These are phyloP conservation scores for Acrocyrtus sp. DNA, from an alignment of 2,888 invertebrate species.

Conservation along the genomic window DNA sequence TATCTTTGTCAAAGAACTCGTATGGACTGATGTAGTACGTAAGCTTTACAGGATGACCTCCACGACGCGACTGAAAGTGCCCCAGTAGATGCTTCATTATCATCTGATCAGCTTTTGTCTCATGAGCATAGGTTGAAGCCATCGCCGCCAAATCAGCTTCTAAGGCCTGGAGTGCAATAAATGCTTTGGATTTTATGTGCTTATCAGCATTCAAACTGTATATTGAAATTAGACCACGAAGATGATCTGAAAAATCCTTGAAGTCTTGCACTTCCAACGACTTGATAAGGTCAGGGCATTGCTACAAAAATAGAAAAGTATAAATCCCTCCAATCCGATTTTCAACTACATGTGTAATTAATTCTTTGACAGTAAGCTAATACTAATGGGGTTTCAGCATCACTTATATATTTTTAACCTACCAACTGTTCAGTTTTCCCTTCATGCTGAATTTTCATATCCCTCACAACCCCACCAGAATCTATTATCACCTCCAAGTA, in stretches of 20 bases:
- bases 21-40: conserved; percentile 96
- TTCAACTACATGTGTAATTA: too few species aligned
- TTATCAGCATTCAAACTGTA: conserved; percentile 95
- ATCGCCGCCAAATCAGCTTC: conserved; percentile 82
- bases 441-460: conserved; percentile 92
- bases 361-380: too few species aligned
- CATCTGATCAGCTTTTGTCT: conserved; percentile 55
- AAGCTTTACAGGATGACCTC: conserved; percentile 92
- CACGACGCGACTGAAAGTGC: conserved; percentile 81
- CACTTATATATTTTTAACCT: too few species aligned
- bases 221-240: conserved; percentile 90
- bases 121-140: conserved; percentile 58
- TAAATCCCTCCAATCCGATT: too few species aligned
- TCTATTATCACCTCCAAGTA: conserved; percentile 92
- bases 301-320: conserved; percentile 75
- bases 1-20: conserved; percentile 83
- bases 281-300: conserved; percentile 87
- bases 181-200: conserved; percentile 93
- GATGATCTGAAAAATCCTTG: conserved; percentile 88
- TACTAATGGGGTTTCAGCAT: too few species aligned
- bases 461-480: conserved; percentile 83
- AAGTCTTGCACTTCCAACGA: conserved; percentile 88
- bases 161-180: conserved; percentile 88
- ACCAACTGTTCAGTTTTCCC: conserved; percentile 76
- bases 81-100: conserved; percentile 84